A percentile compares a stretch with the other conserved stretches of the same genome.
phyloP scores from a whole-genome alignment of 2,888 invertebrate species.

The Anodontia alba region DNA sequence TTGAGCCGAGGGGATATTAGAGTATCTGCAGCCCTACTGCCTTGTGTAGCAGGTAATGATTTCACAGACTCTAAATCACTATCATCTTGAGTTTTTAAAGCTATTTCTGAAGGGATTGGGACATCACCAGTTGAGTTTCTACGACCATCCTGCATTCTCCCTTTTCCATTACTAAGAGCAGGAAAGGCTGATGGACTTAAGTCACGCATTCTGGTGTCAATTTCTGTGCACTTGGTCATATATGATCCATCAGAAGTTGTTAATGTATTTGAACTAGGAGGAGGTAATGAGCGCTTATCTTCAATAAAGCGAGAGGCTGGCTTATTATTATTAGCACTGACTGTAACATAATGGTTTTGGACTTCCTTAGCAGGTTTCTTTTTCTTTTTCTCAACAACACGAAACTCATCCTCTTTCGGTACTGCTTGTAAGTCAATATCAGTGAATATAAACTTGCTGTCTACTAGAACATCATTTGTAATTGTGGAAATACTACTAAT shows the following conservation, averaged over 20 bases:
- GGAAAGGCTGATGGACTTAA: constrained; percentile 81
- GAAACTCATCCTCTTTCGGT: constrained; percentile 72
- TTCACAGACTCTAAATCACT: constrained; percentile 82
- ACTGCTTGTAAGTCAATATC: constrained; percentile 70
- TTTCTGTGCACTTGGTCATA: constrained; percentile 39
- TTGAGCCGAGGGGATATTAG: constrained; percentile 65
- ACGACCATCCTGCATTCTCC: constrained; percentile 66
- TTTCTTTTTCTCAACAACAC: constrained; percentile 76
- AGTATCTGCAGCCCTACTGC: constrained; percentile 43
- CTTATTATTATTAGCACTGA: constrained; percentile 35
- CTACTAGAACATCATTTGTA: constrained; percentile 35
- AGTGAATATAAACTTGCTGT: constrained; percentile 72
- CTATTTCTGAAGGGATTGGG: constrained; percentile 61
- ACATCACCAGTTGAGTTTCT: constrained; percentile 78
- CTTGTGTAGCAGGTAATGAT: constrained; percentile 76
- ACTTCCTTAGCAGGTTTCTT: constrained; percentile 53
- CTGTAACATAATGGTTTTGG: constrained; percentile 48
- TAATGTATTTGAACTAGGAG: constrained; percentile 34
- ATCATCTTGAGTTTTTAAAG: constrained; percentile 73
- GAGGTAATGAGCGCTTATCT: constrained; percentile 44
- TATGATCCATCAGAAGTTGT: constrained; percentile 42
- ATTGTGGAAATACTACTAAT: constrained; percentile 27
- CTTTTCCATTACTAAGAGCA: constrained; percentile 67
- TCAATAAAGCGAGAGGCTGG: constrained; percentile 44
- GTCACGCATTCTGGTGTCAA: constrained; percentile 63